These are phyloP conservation scores for Notechis scutatus DNA, from an alignment of 2,113 vertebrate genomes.

Conservation along the genomic window DNA sequence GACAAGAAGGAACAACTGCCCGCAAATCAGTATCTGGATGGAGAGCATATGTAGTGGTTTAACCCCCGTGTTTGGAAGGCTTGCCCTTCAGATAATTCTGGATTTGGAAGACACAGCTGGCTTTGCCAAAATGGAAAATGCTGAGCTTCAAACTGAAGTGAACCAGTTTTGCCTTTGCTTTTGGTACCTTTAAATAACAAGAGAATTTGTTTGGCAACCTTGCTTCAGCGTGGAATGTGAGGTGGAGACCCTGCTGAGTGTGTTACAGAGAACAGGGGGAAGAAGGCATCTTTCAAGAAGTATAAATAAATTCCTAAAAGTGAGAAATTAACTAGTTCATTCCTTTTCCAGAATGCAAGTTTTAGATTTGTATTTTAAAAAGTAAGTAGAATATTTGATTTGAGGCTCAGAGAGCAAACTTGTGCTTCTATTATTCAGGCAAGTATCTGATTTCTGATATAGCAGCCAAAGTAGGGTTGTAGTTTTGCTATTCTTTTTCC, in stretches of 20 bases:
- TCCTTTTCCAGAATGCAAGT: background rate
- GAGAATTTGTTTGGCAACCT: background rate
- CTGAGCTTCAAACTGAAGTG: background rate
- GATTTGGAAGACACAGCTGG: background rate
- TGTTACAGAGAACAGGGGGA: background rate
- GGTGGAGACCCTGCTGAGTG: background rate
- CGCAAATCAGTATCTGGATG: background rate
- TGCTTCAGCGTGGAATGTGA: background rate
- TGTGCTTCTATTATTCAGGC: background rate
- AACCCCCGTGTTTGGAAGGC: background rate
- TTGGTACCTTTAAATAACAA: background rate
- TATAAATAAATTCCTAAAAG: conserved; percentile 1
- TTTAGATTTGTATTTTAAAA: background rate
- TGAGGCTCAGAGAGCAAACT: too few species aligned
- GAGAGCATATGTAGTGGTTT: background rate
- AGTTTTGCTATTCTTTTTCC: background rate
- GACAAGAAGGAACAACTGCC: background rate
- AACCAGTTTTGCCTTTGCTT: background rate
- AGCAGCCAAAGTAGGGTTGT: background rate
- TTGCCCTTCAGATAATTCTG: background rate
- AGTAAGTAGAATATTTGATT: background rate
- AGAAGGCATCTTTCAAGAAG: background rate
- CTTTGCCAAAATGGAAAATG: background rate
- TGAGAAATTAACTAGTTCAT: background rate
- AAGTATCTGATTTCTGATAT: background rate